These are phyloP conservation scores for Battus philenor DNA, from an alignment of 1,140 invertebrate genomes.

Conservation along the genomic window DNA sequence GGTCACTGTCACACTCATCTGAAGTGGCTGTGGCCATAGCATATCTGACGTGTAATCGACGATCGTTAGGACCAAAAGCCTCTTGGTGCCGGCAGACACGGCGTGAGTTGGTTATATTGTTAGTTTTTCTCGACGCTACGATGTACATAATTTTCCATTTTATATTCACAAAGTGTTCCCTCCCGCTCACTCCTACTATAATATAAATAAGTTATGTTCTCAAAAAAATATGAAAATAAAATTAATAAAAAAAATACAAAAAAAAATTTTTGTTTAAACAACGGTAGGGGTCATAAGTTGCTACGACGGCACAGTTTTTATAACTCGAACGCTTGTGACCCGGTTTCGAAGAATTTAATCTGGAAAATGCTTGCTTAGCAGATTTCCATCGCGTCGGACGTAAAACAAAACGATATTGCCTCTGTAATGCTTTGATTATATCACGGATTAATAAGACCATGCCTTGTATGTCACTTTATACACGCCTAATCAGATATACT, in stretches of 20 bases:
- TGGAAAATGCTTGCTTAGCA: constrained; percentile 60
- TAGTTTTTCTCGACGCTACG: too few relatives aligned
- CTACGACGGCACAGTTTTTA: constrained; percentile 35
- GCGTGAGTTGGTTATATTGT: too few relatives aligned
- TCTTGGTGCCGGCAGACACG: too few relatives aligned
- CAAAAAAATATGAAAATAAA: background rate
- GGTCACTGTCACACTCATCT: too few relatives aligned
- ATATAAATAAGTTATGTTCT: too few relatives aligned
- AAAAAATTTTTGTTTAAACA: background rate
- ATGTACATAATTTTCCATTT: too few relatives aligned
- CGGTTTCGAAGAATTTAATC: constrained; percentile 59
- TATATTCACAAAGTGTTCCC: too few relatives aligned
- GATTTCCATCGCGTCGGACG: constrained; percentile 39
- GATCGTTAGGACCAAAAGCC: too few relatives aligned
- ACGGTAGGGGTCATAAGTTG: constrained; percentile 19
- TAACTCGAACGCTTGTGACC: constrained; percentile 33
- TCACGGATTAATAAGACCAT: constrained; percentile 17
- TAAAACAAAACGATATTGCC: constrained; percentile 49
- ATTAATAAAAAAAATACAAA: background rate
- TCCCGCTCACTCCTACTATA: too few relatives aligned
- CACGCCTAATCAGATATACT: too few relatives aligned
- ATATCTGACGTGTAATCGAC: too few relatives aligned
- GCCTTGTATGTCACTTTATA: background rate
- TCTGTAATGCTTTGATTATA: constrained; percentile 23
- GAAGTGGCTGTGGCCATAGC: too few relatives aligned